These are phyloP conservation scores for Liolophura sinensis DNA, from an alignment of 1,140 invertebrate genomes.

Conservation along the genomic window DNA sequence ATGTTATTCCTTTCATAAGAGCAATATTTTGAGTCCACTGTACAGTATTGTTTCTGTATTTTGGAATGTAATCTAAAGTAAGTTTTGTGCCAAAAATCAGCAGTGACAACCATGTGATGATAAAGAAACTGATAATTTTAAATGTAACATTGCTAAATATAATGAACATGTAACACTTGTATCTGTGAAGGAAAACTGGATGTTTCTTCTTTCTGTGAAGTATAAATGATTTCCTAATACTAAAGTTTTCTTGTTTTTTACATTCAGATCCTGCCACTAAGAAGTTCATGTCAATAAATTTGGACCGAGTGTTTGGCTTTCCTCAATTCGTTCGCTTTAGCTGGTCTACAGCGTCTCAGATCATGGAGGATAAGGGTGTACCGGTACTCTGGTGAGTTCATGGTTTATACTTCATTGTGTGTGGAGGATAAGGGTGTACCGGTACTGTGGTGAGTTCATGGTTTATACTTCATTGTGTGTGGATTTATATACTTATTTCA, in stretches of 20 bases:
- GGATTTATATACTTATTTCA: too few species aligned
- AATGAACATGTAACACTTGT: too few species aligned
- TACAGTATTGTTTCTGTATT: neutral
- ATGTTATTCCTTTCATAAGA: neutral
- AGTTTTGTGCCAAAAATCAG: neutral
- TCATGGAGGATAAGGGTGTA: slow-evolving; percentile 74
- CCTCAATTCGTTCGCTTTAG: slow-evolving; percentile 94
- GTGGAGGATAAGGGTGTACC: too few species aligned
- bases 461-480: too few species aligned
- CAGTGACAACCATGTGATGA: neutral
- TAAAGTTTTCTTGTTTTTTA: slow-evolving; percentile 5
- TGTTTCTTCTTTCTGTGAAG: too few species aligned
- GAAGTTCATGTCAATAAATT: slow-evolving; percentile 79
- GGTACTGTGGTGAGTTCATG: too few species aligned
- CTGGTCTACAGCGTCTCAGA: slow-evolving; percentile 91
- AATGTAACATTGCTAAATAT: too few species aligned
- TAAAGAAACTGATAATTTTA: too few species aligned
- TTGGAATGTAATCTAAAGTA: neutral
- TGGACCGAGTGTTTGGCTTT: slow-evolving; percentile 94
- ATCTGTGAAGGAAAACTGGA: too few species aligned
- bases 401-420: too few species aligned
- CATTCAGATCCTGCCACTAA: slow-evolving; percentile 91
- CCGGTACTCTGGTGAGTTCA: slow-evolving; percentile 54
- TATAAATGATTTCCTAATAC: neutral
- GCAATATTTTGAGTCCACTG: neutral